Evolutionary conservation across 2,113 vertebrate species (phyloP).

Genomic region (Pteruthius melanotis): DNA sequence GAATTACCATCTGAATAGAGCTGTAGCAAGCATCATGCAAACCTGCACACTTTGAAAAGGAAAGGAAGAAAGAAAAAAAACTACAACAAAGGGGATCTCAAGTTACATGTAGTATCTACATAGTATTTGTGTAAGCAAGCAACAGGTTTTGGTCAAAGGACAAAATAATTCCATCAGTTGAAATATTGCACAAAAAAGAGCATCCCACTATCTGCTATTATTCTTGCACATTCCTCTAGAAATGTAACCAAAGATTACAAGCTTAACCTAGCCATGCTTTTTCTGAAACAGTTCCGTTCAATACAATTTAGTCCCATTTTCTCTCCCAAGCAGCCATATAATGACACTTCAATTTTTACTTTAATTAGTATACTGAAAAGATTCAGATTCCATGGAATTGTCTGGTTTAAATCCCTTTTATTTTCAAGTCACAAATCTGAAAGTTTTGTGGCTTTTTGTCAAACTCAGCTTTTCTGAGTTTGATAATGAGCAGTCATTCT

Average conservation of each 20-base stretch:
- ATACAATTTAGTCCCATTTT: not conserved
- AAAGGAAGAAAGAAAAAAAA: not conserved
- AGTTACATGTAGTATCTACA: not conserved
- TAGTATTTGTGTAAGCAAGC: not conserved
- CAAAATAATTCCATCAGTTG: not conserved
- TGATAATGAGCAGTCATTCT: not conserved
- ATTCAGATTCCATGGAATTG: not conserved
- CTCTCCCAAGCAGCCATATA: not conserved
- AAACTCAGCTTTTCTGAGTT: not conserved
- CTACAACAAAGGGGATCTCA: not conserved
- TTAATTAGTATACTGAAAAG: not conserved
- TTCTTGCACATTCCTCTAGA: not conserved
- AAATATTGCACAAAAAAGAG: not conserved
- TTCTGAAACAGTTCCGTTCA: not conserved
- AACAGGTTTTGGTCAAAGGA: not conserved
- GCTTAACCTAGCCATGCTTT: not conserved
- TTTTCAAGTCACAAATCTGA: not conserved
- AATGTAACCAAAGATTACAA: not conserved
- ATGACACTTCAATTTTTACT: not conserved
- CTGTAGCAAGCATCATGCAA: not conserved
- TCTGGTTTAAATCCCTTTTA: not conserved
- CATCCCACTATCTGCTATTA: not conserved
- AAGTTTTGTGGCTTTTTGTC: not conserved
- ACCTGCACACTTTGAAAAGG: not conserved
- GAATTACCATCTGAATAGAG: not conserved